These are phyloP conservation scores for Manis crassicaudata DNA, from an alignment of 2,797 vertebrate genomes.

Conservation along the genomic window DNA sequence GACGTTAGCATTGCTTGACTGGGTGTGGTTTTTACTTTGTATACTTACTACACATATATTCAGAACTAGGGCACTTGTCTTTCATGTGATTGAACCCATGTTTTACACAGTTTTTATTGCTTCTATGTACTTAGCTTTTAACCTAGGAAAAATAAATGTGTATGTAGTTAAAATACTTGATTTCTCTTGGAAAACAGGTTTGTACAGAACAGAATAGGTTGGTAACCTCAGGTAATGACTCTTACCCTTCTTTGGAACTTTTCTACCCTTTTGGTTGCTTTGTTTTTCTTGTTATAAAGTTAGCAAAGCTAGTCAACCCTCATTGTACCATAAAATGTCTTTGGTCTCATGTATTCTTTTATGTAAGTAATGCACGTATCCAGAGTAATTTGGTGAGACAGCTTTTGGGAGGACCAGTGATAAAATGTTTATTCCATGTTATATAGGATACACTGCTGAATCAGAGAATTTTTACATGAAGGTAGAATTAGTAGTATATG, in stretches of 20 bases:
- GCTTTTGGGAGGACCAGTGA: neutral
- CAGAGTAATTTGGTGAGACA: neutral
- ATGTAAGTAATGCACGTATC: neutral
- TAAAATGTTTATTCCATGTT: neutral
- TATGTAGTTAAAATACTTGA: slow-evolving; percentile 66
- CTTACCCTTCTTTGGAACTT: slow-evolving; percentile 66
- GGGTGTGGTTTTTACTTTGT: neutral
- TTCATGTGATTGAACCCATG: slow-evolving; percentile 68
- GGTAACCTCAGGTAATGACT: slow-evolving; percentile 56
- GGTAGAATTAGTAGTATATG: neutral
- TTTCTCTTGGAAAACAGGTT: slow-evolving; percentile 61
- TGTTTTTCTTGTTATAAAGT: slow-evolving; percentile 10
- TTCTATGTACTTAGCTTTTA: slow-evolving; percentile 64
- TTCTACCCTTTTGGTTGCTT: slow-evolving; percentile 10
- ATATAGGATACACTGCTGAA: neutral
- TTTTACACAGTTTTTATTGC: slow-evolving; percentile 49
- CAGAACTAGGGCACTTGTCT: slow-evolving; percentile 56
- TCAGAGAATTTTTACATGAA: neutral
- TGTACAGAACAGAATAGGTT: neutral
- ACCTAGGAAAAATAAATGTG: slow-evolving; percentile 67
- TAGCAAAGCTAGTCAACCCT: neutral
- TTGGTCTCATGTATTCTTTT: neutral
- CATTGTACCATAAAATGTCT: neutral
- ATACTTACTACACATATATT: slow-evolving; percentile 34
- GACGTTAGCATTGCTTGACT: slow-evolving; percentile 29